Evolutionary conservation across 1,140 invertebrate genomes (phyloP).

Genomic region (Plutomurus gul): DNA sequence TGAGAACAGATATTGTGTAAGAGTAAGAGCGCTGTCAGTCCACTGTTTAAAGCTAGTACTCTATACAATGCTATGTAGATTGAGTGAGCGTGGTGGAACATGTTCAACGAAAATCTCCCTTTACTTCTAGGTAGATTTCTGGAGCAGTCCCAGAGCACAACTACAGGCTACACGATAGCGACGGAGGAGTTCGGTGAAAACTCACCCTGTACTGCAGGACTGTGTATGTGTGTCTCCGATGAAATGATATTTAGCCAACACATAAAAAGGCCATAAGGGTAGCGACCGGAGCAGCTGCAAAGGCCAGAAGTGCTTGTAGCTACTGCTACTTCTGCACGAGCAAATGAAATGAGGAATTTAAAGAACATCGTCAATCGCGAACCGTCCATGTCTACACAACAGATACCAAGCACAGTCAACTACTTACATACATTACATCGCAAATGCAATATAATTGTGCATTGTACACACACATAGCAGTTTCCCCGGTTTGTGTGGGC

Average conservation of each 20-base stretch:
- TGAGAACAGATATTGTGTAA: background rate
- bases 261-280: slow-evolving; percentile 1
- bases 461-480: no score
- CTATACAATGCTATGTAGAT: background rate
- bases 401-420: background rate
- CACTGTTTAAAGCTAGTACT: no score
- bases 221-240: background rate
- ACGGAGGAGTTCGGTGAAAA: background rate
- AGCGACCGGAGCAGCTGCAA: background rate
- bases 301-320: background rate
- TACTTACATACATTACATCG: no score
- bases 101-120: background rate
- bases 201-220: no score
- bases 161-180: background rate
- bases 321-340: background rate
- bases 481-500: no score
- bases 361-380: slow-evolving; percentile 10
- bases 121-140: background rate
- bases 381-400: background rate
- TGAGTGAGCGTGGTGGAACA: background rate
- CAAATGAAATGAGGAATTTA: slow-evolving; percentile 1
- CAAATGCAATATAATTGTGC: no score
- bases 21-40: background rate
- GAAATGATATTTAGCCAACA: slow-evolving; percentile 5
- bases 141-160: background rate